Evolutionary conservation across 2,113 vertebrate species (phyloP).

Genomic region (Antechinus flavipes): DNA sequence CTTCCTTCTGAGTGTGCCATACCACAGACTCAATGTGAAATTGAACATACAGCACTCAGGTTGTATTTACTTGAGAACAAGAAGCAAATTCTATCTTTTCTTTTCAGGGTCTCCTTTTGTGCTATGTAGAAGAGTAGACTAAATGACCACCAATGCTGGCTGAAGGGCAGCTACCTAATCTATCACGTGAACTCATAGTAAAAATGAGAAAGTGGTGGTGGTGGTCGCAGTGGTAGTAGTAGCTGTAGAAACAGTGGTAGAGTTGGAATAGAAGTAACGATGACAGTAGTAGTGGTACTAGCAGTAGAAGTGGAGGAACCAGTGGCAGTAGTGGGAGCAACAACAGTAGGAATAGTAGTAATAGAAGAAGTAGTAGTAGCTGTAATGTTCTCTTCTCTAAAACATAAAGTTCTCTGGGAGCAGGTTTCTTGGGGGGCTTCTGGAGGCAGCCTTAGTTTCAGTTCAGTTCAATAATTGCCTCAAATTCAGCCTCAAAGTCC

Average conservation of each 20-base stretch:
- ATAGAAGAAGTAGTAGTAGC: background rate
- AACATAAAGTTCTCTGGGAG: no score
- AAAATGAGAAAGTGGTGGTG: background rate
- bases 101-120: background rate
- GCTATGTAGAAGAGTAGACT: background rate
- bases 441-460: no score
- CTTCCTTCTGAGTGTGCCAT: background rate
- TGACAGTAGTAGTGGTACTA: background rate
- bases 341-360: background rate
- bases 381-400: no score
- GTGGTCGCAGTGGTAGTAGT: no score
- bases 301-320: no score
- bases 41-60: background rate
- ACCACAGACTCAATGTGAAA: background rate
- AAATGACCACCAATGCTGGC: background rate
- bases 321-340: no score
- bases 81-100: background rate
- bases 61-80: background rate
- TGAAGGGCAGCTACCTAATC: background rate
- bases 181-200: background rate
- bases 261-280: no score
- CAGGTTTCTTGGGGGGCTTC: no score
- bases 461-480: no score
- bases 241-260: no score
- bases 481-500: no score